Base-by-base conservation (phyloP, 2,888 invertebrate genomes). In the Lissocephala sabroskyi region DNA sequence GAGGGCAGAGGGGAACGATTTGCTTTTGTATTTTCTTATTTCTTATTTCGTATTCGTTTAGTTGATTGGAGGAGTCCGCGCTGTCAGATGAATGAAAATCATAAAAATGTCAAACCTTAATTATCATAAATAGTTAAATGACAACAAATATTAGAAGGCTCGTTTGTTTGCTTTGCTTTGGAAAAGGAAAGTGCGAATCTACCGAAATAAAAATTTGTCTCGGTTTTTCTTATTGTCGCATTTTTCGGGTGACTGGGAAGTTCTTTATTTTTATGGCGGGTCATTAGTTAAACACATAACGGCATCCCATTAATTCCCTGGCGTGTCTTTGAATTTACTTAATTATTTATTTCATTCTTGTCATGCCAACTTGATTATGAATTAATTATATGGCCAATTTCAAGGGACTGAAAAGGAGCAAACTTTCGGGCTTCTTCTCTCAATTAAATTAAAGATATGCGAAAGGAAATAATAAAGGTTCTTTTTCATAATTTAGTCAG, bases 1-100 rank as follows among this genome's bases (percentile, higher is more conserved):
- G n/a, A n/a, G n/a, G n/a, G n/a, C n/a, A n/a, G n/a, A n/a, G n/a
- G n/a, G n/a, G n/a, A n/a, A n/a, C 14, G 17, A 13, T 16, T 16
- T 23, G 23, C 4, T 53, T 28, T 30, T 23, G 33, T 2, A 30
- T 45, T 40, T 35, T 35, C 43, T 49, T 41, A 41, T 57, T 49
- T 59, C 32, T 40, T 41, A n/a, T n/a, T n/a, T n/a, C n/a, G n/a
- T n/a, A n/a, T n/a, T n/a, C n/a, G n/a, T n/a, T n/a, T n/a, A n/a
- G n/a, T n/a, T n/a, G n/a, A n/a, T n/a, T n/a, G n/a, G 59, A 52
- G 29, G 40, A 13, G 23, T 17, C 14, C 5, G 16, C 6, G 28
- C 23, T 49, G 45, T 67, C 71, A 79, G 79, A 76, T 65, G 67
- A 79, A 76, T 79, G 74, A 76, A 79, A 68, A 74, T 61, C 74